Percentiles rank a stretch among this genome's conserved stretches.
phyloP scores from a whole-genome alignment of 2,888 invertebrate genomes.

The Alsophila aescularia region DNA sequence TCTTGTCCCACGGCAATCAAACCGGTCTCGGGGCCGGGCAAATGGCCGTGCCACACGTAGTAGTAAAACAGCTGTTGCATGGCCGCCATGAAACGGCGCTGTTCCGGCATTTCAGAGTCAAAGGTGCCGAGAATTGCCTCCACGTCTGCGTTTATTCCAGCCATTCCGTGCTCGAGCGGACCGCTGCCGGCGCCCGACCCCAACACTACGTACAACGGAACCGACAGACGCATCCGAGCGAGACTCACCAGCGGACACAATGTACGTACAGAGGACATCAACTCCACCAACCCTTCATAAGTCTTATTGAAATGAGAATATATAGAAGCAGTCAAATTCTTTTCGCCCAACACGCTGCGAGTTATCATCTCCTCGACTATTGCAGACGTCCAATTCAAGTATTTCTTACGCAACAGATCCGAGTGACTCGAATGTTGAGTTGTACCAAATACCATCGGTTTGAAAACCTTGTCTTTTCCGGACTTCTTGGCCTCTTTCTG shows the following conservation, averaged over 20 bases:
- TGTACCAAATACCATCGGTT: constrained; percentile 88
- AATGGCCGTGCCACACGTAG: constrained; percentile 90
- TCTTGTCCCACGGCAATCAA: constrained; percentile 90
- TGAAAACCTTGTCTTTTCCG: constrained; percentile 73
- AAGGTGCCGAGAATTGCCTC: constrained; percentile 92
- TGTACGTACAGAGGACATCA: constrained; percentile 92
- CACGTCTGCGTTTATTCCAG: constrained; percentile 86
- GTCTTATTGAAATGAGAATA: constrained; percentile 88
- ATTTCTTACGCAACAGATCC: constrained; percentile 83
- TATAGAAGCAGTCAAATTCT: constrained; percentile 86
- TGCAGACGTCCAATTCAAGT: constrained; percentile 87
- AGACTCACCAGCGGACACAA: constrained; percentile 90
- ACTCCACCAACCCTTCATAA: constrained; percentile 87
- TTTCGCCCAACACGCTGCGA: constrained; percentile 86
- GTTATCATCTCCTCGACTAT: constrained; percentile 87
- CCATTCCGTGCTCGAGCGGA: constrained; percentile 65
- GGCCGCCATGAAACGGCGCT: constrained; percentile 89
- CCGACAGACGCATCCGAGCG: constrained; percentile 85
- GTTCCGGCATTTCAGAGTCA: constrained; percentile 88
- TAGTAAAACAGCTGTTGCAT: constrained; percentile 93
- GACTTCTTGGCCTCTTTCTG: constrained; percentile 66
- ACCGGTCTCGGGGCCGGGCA: constrained; percentile 85
- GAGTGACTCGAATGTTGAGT: constrained; percentile 90
- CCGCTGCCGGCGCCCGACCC: constrained; percentile 85
- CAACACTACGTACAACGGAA: constrained; percentile 90